Percentiles rank a stretch among this genome's conserved stretches.
These are phyloP conservation scores for Meloidogyne chitwoodi DNA, from an alignment of 1,140 invertebrate genomes.

Conservation along the genomic window DNA sequence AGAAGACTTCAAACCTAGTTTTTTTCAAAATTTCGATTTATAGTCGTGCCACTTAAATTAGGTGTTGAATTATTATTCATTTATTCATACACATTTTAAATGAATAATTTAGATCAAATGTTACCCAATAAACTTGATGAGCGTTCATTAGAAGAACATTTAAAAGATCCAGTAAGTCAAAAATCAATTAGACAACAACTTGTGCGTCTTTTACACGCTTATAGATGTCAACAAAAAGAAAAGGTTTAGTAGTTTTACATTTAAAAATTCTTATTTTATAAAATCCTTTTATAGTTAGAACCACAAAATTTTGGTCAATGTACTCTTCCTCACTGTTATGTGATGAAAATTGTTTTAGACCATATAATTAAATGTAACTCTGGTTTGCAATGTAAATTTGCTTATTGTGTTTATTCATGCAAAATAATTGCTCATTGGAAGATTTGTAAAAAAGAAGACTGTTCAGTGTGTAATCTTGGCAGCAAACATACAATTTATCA, in stretches of 20 bases:
- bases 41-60: no score
- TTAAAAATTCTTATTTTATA: neutral
- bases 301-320: constrained; percentile 58
- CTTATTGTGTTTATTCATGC: constrained; percentile 92
- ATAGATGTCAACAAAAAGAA: constrained; percentile 92
- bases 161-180: constrained; percentile 83
- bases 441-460: constrained; percentile 84
- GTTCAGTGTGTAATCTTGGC: constrained; percentile 91
- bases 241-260: neutral
- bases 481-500: neutral
- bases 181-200: constrained; percentile 97
- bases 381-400: constrained; percentile 69
- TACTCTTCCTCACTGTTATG: constrained; percentile 65
- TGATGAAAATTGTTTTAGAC: constrained; percentile 96
- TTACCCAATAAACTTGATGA: no score
- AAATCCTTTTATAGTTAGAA: neutral
- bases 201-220: constrained; percentile 89
- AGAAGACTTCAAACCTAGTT: no score
- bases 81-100: no score
- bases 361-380: constrained; percentile 96
- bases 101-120: no score
- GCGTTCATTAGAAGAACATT: no score
- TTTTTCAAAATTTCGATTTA: no score
- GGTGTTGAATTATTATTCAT: no score
- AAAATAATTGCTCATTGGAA: constrained; percentile 99